Conservation (phyloP, 2,888 invertebrate species). For the Pasiphila rectangulata region DNA sequence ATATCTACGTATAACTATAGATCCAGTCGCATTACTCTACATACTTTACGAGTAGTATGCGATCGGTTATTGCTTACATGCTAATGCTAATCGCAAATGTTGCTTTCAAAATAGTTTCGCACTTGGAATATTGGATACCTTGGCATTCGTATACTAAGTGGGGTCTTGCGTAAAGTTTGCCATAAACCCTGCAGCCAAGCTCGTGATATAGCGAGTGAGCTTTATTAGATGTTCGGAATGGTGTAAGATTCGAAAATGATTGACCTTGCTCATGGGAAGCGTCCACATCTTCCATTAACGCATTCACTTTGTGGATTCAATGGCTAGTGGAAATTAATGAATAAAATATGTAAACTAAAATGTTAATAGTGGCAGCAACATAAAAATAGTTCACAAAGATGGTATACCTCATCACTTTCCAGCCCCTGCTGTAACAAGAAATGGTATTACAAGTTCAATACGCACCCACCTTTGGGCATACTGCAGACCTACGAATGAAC, state of each 20-base stretch:
- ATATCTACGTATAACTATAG: constrained; percentile 20
- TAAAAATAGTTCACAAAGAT: constrained; percentile 80
- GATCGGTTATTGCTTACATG: constrained; percentile 15
- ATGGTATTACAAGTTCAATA: constrained; percentile 80
- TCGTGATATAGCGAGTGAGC: constrained; percentile 67
- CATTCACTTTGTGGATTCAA: constrained; percentile 73
- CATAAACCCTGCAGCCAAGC: constrained; percentile 50
- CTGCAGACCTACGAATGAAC: constrained; percentile 55
- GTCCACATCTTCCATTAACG: constrained; percentile 77
- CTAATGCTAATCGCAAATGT: constrained; percentile 16
- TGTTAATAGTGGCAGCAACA: constrained; percentile 80
- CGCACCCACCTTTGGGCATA: constrained; percentile 78
- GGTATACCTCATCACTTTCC: constrained; percentile 94
- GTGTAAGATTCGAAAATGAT: constrained; percentile 62
- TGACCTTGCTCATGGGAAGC: constrained; percentile 73
- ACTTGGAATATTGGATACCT: constrained; percentile 16
- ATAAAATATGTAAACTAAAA: constrained; percentile 76
- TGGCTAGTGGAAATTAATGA: constrained; percentile 76
- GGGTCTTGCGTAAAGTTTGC: constrained; percentile 31
- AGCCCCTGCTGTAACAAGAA: constrained; percentile 93
- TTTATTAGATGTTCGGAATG: constrained; percentile 53
- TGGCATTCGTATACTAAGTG: constrained; percentile 26
- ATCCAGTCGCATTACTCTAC: constrained; percentile 16
- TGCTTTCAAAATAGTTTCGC: constrained; percentile 17
- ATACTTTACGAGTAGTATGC: constrained; percentile 5